Conservation (phyloP, 37 sponge, comb jelly and placozoan species). For the Ephydatia muelleri region DNA sequence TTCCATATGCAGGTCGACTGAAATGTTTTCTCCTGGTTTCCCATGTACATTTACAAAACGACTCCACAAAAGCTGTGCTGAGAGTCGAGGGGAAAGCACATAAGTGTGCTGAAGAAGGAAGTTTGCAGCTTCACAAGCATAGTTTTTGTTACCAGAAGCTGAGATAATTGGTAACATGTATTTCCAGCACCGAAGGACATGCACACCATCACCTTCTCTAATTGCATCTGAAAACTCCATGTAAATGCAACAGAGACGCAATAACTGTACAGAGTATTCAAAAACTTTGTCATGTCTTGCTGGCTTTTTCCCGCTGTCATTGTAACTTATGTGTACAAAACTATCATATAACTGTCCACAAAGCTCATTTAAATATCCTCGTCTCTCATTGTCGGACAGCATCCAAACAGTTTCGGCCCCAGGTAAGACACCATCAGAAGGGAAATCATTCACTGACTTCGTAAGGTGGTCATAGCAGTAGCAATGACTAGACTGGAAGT, state of each 20-base stretch:
- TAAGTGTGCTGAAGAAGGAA: constrained; percentile 16
- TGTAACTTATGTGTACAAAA: constrained; percentile 3
- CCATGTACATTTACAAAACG: constrained; percentile 1
- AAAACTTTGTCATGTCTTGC: constrained; percentile 12
- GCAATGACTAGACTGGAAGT: constrained; percentile 16
- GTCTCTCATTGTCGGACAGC: constrained; percentile 3
- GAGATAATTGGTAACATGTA: constrained; percentile 30
- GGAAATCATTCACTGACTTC: constrained; percentile 22
- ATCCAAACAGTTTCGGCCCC: constrained; percentile 7
- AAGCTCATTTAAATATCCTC: not conserved
- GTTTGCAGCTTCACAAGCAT: constrained; percentile 21
- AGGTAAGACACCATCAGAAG: constrained; percentile 11
- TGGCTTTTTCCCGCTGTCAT: not conserved
- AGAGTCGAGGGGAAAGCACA: constrained; percentile 16
- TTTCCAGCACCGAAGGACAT: constrained; percentile 21
- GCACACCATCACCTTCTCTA: constrained; percentile 40
- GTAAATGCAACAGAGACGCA: constrained; percentile 30
- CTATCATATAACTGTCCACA: not conserved
- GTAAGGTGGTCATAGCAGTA: not conserved
- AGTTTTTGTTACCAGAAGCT: constrained; percentile 26
- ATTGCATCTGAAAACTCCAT: constrained; percentile 36
- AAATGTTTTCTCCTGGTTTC: not conserved
- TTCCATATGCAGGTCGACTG: not conserved
- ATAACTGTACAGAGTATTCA: constrained; percentile 12
- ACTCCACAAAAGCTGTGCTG: not conserved